A percentile compares a stretch with the other conserved stretches of the same genome.
phyloP scores from a whole-genome alignment of 23 tunicate genomes.

The Diplosoma virens region DNA sequence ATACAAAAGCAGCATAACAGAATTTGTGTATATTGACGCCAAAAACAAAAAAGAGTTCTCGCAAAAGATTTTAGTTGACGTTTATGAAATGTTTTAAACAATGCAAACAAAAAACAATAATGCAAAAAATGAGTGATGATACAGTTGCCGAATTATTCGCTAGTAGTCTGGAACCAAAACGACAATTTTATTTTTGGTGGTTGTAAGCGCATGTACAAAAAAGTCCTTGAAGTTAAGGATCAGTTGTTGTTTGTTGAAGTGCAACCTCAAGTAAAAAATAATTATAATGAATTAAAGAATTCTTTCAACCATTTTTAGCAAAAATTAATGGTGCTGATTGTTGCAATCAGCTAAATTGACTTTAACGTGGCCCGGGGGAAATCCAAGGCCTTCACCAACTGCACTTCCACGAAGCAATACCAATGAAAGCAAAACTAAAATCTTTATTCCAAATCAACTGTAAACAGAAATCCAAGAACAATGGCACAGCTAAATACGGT shows the following conservation, averaged over 20 bases:
- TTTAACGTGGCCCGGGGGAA: too few species aligned
- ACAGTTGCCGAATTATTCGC: slow-evolving; percentile 25
- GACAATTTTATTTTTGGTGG: slow-evolving; percentile 10
- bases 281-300: slow-evolving; percentile 3
- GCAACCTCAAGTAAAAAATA: slow-evolving; percentile 35
- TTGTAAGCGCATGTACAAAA: slow-evolving; percentile 8
- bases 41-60: slow-evolving; percentile 25
- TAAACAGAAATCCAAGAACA: too few species aligned
- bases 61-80: slow-evolving; percentile 25
- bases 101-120: not conserved
- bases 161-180: not conserved
- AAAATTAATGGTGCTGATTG: not conserved
- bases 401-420: too few species aligned
- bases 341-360: too few species aligned
- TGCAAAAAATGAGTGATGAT: slow-evolving; percentile 34
- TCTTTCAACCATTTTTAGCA: slow-evolving; percentile 21
- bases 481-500: too few species aligned
- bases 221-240: slow-evolving; percentile 13
- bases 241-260: slow-evolving; percentile 19
- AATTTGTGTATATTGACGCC: slow-evolving; percentile 31
- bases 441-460: too few species aligned
- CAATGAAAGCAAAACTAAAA: too few species aligned
- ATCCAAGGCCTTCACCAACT: too few species aligned
- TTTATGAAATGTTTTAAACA: slow-evolving; percentile 20
- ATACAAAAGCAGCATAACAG: slow-evolving; percentile 25